Evolutionary conservation across 2,797 vertebrate species (phyloP).

Genomic region (Chelidonichthys spinosus): DNA sequence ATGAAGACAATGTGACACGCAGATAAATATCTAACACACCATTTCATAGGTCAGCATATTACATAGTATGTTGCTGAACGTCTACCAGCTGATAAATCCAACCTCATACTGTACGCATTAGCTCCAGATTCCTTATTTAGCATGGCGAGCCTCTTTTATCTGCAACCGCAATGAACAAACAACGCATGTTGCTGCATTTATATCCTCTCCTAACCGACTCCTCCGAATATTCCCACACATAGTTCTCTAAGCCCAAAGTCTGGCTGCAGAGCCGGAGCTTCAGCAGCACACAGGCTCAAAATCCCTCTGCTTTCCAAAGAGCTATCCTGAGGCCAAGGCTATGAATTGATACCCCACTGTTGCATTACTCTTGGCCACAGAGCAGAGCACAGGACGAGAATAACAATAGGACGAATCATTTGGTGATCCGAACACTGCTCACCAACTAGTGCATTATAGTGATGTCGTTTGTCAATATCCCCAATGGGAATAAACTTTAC

Average conservation of each 20-base stretch:
- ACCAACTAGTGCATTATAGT: constrained; percentile 45
- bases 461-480: constrained; percentile 60
- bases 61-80: not conserved
- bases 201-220: constrained; percentile 42
- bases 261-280: constrained; percentile 56
- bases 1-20: not conserved
- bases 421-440: constrained; percentile 61
- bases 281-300: constrained; percentile 70
- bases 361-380: constrained; percentile 77
- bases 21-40: no score
- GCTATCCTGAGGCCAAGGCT: constrained; percentile 77
- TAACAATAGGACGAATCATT: constrained; percentile 73
- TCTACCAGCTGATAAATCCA: constrained; percentile 17
- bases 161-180: constrained; percentile 48
- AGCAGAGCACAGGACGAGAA: constrained; percentile 68
- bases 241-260: constrained; percentile 51
- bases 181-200: constrained; percentile 31
- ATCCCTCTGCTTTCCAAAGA: constrained; percentile 78
- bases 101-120: constrained; percentile 18
- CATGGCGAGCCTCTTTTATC: constrained; percentile 37
- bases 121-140: constrained; percentile 38
- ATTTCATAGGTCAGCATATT: not conserved
- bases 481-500: constrained; percentile 54
- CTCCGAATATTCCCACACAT: constrained; percentile 56
- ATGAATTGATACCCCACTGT: constrained; percentile 80